Conservation (phyloP, 1,140 invertebrate species). For the Pemphigus obesinymphae region DNA sequence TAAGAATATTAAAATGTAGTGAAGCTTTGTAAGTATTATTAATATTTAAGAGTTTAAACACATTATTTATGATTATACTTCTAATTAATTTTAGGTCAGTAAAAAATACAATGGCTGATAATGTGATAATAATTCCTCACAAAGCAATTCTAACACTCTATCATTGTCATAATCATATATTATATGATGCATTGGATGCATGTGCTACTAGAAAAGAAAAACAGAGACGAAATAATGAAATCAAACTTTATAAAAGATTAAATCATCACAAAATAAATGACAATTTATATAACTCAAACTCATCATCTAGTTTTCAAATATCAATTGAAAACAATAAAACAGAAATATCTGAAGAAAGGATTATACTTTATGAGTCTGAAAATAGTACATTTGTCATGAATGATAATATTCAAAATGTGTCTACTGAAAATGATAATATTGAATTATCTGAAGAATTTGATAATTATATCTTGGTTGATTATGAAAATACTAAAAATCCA, state of each 20-base stretch:
- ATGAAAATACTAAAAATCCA: background rate
- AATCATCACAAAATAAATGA: too few relatives aligned
- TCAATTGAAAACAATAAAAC: background rate
- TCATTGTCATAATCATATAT: conserved; percentile 10
- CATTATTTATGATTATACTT: background rate
- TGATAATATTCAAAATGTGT: background rate
- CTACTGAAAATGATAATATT: background rate
- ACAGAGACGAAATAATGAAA: background rate
- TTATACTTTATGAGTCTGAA: background rate
- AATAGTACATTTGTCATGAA: background rate
- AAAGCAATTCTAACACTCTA: background rate
- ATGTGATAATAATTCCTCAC: background rate
- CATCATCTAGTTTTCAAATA: background rate
- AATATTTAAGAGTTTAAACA: background rate
- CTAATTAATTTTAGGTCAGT: background rate
- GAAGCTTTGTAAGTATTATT: conserved; percentile 11
- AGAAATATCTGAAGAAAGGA: background rate
- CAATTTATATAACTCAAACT: background rate
- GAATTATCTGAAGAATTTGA: background rate
- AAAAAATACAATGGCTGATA: background rate
- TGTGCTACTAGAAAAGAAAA: background rate
- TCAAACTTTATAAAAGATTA: background rate
- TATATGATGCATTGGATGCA: background rate
- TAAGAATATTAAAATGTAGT: background rate
- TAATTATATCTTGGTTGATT: conserved; percentile 23